Conservation (phyloP, 2,113 vertebrate genomes). For the Narcine bancroftii region DNA sequence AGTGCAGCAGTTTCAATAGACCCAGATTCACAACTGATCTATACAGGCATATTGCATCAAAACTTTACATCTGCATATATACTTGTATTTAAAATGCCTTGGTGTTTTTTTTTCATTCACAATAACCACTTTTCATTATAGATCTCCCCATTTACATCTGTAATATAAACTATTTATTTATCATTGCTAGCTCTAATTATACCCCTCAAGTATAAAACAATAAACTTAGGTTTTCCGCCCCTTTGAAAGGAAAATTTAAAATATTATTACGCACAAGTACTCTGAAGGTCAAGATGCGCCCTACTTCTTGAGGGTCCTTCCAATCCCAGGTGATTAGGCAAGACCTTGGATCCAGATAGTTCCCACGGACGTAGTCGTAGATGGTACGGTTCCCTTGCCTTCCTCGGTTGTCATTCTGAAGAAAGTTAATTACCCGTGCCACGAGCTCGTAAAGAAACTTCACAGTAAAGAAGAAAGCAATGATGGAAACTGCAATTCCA, state of each 20-base stretch:
- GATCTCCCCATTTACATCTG: neutral
- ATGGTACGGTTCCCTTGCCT: constrained; percentile 89
- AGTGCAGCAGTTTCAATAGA: neutral
- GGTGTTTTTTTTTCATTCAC: neutral
- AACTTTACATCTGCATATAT: neutral
- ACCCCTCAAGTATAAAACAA: neutral
- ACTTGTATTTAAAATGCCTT: neutral
- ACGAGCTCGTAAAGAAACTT: constrained; percentile 98
- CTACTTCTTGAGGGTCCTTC: constrained; percentile 97
- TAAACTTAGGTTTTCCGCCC: neutral
- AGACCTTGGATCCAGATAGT: constrained; percentile 94
- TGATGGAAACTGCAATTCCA: constrained; percentile 96
- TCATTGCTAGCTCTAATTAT: neutral
- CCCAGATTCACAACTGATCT: neutral
- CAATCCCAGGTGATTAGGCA: constrained; percentile 97
- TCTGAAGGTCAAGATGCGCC: constrained; percentile 95
- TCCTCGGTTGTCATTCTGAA: constrained; percentile 93
- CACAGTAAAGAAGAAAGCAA: constrained; percentile 96
- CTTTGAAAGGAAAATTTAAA: neutral
- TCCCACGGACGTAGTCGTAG: constrained; percentile 95
- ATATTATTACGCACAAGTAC: constrained; percentile 72
- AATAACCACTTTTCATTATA: neutral
- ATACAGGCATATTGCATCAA: too few species aligned
- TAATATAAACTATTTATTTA: neutral
- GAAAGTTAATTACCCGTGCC: constrained; percentile 93